These are phyloP conservation scores for Melipona quadrifasciata DNA, from an alignment of 1,140 invertebrate species.

Conservation along the genomic window DNA sequence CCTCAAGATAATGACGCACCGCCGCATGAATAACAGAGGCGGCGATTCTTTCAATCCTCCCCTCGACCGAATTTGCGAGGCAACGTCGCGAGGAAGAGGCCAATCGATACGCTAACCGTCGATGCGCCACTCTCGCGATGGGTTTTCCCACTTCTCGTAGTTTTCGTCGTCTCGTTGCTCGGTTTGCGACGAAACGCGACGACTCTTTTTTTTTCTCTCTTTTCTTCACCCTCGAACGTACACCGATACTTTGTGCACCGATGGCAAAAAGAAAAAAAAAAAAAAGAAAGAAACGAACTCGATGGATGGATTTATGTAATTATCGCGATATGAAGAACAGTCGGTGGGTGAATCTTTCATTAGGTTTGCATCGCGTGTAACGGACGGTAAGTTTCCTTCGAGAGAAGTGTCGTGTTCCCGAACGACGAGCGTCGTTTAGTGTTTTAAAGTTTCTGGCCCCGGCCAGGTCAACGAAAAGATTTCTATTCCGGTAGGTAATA, in stretches of 20 bases:
- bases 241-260: too few species aligned
- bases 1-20: conserved; percentile 42
- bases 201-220: too few species aligned
- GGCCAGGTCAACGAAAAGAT: not conserved
- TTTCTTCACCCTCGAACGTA: too few species aligned
- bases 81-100: not conserved
- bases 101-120: conserved; percentile 13
- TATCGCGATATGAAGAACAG: too few species aligned
- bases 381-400: not conserved
- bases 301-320: too few species aligned
- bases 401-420: too few species aligned
- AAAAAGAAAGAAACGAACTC: too few species aligned
- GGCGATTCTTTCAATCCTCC: not conserved
- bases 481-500: not conserved
- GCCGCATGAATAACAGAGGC: conserved; percentile 40
- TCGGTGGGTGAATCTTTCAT: too few species aligned
- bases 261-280: too few species aligned
- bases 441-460: not conserved
- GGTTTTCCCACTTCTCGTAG: not conserved
- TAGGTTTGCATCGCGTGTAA: not conserved
- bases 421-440: not conserved
- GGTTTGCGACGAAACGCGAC: too few species aligned
- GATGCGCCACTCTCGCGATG: too few species aligned
- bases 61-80: conserved; percentile 24
- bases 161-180: not conserved